Conservation (phyloP, 2,113 vertebrate genomes). For the Elanus axillaris region DNA sequence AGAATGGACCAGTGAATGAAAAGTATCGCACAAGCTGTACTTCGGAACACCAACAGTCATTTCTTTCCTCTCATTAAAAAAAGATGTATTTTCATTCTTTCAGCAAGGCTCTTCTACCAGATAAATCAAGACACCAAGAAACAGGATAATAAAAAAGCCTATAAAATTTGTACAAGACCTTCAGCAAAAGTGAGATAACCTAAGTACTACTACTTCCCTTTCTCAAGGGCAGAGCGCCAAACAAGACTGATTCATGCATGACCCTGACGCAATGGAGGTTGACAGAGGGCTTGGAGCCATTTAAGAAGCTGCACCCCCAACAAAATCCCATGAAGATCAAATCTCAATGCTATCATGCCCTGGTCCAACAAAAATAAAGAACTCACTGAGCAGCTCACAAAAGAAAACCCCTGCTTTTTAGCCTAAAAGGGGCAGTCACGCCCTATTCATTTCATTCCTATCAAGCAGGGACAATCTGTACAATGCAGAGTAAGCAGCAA, state of each 20-base stretch:
- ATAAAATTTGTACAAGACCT: not conserved
- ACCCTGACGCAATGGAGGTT: not conserved
- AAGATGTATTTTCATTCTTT: not conserved
- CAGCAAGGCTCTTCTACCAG: not conserved
- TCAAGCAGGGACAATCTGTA: not conserved
- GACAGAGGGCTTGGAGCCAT: not conserved
- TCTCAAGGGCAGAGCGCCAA: not conserved
- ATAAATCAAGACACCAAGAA: not conserved
- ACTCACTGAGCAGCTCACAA: not conserved
- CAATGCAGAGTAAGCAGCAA: not conserved
- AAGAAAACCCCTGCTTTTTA: not conserved
- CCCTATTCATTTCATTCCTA: not conserved
- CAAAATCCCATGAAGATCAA: not conserved
- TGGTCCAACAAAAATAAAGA: not conserved
- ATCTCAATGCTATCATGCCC: not conserved
- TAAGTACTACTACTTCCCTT: not conserved
- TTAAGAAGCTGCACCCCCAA: not conserved
- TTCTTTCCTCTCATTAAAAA: not conserved
- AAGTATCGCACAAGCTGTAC: not conserved
- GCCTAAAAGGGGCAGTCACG: not conserved
- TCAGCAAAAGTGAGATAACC: not conserved
- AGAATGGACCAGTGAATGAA: not conserved
- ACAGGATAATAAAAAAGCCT: not conserved
- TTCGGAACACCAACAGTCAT: not conserved
- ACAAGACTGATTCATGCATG: not conserved